A percentile compares a stretch with the other conserved stretches of the same genome.
These are phyloP conservation scores for Centruroides vittatus DNA, from an alignment of 1,140 invertebrate genomes.

Conservation along the genomic window DNA sequence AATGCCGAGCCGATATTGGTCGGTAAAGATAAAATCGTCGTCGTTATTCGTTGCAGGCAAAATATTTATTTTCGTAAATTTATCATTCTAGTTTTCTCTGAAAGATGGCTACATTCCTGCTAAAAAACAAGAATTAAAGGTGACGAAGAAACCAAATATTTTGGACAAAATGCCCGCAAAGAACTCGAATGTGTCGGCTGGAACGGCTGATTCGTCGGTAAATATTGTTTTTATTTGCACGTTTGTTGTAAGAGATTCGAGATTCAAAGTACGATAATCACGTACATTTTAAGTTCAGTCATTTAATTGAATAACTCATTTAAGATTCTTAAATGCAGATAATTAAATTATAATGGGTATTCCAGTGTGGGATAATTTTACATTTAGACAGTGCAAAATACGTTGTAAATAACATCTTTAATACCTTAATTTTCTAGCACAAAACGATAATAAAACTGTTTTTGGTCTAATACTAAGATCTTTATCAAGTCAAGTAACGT, in stretches of 20 bases:
- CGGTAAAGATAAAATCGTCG: background rate
- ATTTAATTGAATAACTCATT: background rate
- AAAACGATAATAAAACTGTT: no score
- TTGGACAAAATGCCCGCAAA: slow-evolving; percentile 39
- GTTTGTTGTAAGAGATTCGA: background rate
- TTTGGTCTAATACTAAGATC: no score
- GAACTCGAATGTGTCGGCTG: background rate
- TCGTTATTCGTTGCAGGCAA: background rate
- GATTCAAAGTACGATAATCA: background rate
- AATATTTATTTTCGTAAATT: background rate
- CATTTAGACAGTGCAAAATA: no score
- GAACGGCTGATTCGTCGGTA: slow-evolving; percentile 1
- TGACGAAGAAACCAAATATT: slow-evolving; percentile 43
- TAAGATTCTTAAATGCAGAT: background rate
- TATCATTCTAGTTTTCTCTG: slow-evolving; percentile 27
- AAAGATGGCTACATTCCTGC: slow-evolving; percentile 36
- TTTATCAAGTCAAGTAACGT: no score
- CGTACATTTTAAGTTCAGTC: background rate
- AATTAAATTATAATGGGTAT: background rate
- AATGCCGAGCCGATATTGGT: slow-evolving; percentile 72
- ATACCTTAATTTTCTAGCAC: no score
- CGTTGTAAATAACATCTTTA: no score
- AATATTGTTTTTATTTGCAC: background rate
- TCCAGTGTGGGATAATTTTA: background rate
- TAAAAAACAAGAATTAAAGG: slow-evolving; percentile 42